A percentile compares a stretch with the other conserved stretches of the same genome.
Conservation (phyloP, 92 coral and sea anemone species). For the Diadumene lineata region DNA sequence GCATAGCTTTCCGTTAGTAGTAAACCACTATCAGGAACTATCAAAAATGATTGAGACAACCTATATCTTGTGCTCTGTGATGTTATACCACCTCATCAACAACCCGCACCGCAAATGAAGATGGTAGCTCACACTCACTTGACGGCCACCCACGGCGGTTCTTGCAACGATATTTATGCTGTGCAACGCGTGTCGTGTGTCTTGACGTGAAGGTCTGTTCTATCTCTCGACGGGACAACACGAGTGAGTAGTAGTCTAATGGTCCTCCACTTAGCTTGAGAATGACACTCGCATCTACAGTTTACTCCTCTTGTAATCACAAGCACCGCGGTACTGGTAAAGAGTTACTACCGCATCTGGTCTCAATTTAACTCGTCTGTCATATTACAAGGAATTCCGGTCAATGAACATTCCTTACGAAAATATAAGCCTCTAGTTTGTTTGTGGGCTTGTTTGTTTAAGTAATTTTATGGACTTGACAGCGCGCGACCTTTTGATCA, state of each 20-base stretch:
- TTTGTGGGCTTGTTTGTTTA: slow-evolving; percentile 83
- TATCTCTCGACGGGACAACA: slow-evolving; percentile 3
- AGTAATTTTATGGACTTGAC: slow-evolving; percentile 80
- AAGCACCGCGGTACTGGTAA: slow-evolving; percentile 64
- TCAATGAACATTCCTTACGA: slow-evolving; percentile 82
- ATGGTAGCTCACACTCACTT: too few relatives aligned
- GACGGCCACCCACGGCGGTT: slow-evolving; percentile 69
- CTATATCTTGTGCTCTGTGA: slow-evolving; percentile 15
- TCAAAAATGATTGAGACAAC: not conserved
- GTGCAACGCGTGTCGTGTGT: slow-evolving; percentile 27
- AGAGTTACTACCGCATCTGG: slow-evolving; percentile 81
- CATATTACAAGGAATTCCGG: slow-evolving; percentile 78
- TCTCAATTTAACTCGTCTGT: slow-evolving; percentile 74
- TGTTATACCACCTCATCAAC: slow-evolving; percentile 1
- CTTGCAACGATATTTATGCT: slow-evolving; percentile 36
- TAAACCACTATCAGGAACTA: not conserved
- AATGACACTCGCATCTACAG: slow-evolving; percentile 33
- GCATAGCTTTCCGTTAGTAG: slow-evolving; percentile 14
- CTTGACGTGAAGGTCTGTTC: slow-evolving; percentile 1
- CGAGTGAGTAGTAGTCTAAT: slow-evolving; percentile 12
- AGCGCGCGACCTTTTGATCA: slow-evolving; percentile 31
- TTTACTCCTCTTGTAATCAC: slow-evolving; percentile 50
- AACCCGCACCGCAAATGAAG: not conserved
- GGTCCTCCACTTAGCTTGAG: slow-evolving; percentile 11
- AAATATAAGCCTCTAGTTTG: slow-evolving; percentile 90